phyloP scores from a whole-genome alignment of 2,113 vertebrate species.

The Donacobius atricapilla region DNA sequence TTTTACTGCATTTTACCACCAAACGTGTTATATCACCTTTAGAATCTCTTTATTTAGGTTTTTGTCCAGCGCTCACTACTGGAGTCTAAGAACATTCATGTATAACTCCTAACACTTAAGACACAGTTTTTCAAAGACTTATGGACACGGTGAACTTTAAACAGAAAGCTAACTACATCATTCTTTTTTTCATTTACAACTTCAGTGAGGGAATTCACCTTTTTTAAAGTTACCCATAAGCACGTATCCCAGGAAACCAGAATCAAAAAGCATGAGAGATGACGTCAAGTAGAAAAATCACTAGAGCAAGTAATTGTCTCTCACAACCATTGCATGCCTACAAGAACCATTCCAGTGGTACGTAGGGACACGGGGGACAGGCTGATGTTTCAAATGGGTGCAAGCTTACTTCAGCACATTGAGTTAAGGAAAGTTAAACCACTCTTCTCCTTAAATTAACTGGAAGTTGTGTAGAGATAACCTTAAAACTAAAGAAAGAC shows the following conservation, averaged over 20 bases:
- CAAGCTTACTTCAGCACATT: neutral
- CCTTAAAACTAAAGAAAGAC: neutral
- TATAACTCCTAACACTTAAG: neutral
- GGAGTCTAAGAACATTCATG: neutral
- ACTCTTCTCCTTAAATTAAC: neutral
- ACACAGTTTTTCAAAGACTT: neutral
- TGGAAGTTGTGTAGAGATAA: neutral
- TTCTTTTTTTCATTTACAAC: neutral
- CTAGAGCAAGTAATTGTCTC: neutral
- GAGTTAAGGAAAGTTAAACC: neutral
- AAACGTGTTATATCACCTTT: neutral
- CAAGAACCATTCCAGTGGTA: neutral
- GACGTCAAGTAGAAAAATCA: neutral
- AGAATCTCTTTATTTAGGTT: neutral
- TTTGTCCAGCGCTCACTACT: neutral
- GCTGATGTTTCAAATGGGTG: neutral
- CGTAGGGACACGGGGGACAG: rapidly evolving
- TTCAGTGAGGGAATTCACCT: neutral
- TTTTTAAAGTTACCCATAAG: neutral
- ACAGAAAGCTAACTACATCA: neutral
- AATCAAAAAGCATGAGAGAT: neutral
- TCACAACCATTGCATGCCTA: neutral
- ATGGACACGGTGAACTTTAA: neutral
- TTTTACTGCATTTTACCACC: neutral
- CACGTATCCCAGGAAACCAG: neutral